phyloP scores from a whole-genome alignment of 2,113 vertebrate species.

The Mugil cephalus region DNA sequence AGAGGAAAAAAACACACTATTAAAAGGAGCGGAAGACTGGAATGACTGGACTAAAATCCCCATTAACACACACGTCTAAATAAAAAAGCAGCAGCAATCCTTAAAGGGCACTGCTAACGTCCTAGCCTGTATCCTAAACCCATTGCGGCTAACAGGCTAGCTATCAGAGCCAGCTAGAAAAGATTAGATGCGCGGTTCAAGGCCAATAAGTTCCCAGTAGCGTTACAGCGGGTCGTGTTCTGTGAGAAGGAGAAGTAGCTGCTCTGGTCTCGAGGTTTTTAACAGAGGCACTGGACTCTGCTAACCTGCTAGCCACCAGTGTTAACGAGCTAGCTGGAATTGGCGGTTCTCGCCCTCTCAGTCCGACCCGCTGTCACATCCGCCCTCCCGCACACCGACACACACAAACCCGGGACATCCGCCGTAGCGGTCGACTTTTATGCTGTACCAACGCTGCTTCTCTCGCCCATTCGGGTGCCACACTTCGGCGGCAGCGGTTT shows the following conservation, averaged over 20 bases:
- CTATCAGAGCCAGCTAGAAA: not conserved
- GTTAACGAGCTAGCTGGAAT: conserved; percentile 54
- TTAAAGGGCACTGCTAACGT: not conserved
- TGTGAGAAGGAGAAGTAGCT: not conserved
- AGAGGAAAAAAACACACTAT: not conserved
- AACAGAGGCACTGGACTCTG: not conserved
- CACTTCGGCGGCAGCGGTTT: not conserved
- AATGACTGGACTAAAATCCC: not conserved
- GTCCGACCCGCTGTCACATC: conserved; percentile 20
- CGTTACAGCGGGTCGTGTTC: not conserved
- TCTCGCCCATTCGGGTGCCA: not conserved
- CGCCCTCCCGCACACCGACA: not conserved
- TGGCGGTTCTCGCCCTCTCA: conserved; percentile 66
- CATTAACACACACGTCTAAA: not conserved
- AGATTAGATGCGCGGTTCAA: not conserved
- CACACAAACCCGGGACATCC: not conserved
- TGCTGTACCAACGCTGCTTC: not conserved
- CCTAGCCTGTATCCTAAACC: not conserved
- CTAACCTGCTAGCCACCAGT: conserved; percentile 34
- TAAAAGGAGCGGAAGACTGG: not conserved
- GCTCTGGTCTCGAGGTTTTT: not conserved
- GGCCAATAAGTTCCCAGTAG: accelerated
- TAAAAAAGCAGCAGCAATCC: not conserved
- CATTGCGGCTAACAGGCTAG: conserved; percentile 46
- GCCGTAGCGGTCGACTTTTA: not conserved